Percentiles rank a stretch among this genome's conserved stretches.
phyloP scores from a whole-genome alignment of 2,888 invertebrate species.

The Ormyrus thymus region DNA sequence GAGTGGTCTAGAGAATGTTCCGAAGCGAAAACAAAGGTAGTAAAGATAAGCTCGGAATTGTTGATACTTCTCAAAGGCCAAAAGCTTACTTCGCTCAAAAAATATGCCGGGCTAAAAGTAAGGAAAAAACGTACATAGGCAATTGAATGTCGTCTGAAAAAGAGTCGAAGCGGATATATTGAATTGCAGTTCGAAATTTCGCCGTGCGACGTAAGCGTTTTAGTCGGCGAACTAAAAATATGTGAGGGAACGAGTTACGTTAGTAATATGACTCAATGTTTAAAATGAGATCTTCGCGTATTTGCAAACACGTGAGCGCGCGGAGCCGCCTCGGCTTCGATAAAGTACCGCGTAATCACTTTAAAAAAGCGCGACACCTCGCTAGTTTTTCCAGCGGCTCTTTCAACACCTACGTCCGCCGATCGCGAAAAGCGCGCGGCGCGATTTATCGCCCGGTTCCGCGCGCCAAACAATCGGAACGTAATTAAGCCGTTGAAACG shows the following conservation, averaged over 20 bases:
- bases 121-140: too few species aligned
- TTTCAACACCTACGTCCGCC: not conserved
- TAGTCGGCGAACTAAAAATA: not conserved
- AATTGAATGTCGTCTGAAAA: too few species aligned
- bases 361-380: not conserved
- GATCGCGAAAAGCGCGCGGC: too few species aligned
- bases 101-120: too few species aligned
- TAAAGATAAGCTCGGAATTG: not conserved
- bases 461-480: not conserved
- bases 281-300: conserved; percentile 20
- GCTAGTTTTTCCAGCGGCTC: not conserved
- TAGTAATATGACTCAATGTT: conserved; percentile 22
- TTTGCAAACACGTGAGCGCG: conserved; percentile 31
- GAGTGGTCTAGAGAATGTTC: not conserved
- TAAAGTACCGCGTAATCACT: too few species aligned
- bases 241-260: conserved; percentile 1
- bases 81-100: too few species aligned
- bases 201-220: too few species aligned
- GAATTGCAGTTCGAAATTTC: too few species aligned
- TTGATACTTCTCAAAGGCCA: not conserved
- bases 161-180: too few species aligned
- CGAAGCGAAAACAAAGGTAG: not conserved
- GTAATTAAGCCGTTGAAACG: conserved; percentile 4
- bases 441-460: too few species aligned
- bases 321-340: too few species aligned